Base-by-base conservation (phyloP, 2,113 vertebrate genomes). In the Typhlomys cinereus region DNA sequence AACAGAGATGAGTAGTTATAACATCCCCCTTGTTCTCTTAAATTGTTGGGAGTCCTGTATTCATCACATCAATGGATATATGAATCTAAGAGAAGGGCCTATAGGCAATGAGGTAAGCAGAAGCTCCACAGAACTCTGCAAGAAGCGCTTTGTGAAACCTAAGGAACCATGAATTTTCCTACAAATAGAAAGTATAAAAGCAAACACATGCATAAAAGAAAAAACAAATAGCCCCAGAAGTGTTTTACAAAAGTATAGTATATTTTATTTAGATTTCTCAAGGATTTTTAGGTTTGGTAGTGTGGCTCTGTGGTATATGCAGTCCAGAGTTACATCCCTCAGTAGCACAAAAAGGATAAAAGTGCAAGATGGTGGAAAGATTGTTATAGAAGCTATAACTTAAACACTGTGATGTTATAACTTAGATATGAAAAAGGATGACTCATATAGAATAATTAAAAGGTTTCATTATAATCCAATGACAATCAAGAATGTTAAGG, bases 391-490 rank as follows among this genome's bases (percentile, higher is more conserved):
- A 13, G 12, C 73, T 85, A 4, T 44, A 57, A 50, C 21, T 18
- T 36, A 57, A 92, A 59, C 34, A 82, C 44, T 39, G 92, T 34
- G 76, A 79, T 34, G 36, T 69, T 73, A 5, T 57, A 66, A 39
- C 66, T 39, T 92, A 57, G 15, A 57, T 57, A 57, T 57, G 3
- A 14, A 57, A 78, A 71, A 71, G n/a, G n/a, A n/a, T n/a, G n/a
- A 76, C 54, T 4, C n/a, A 81, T 1, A 7, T 61, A 48, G n/a
- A 83, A 34, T 67, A 70, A 18, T 82, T 88, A 62, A 36, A 14
- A 62, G 7, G 39, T 50, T 85, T 73, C 87, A n/a, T 69, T 64
- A 75, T 23, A 84, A 70, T 80, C 39, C 90, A 54, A 41, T 57
- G 46, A 84, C 66, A 84, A 75, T 10, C n/a, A 18, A 52, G 81